A percentile compares a stretch with the other conserved stretches of the same genome.
Conservation (phyloP, 1,140 invertebrate genomes). For the Pseudoatta argentina region DNA sequence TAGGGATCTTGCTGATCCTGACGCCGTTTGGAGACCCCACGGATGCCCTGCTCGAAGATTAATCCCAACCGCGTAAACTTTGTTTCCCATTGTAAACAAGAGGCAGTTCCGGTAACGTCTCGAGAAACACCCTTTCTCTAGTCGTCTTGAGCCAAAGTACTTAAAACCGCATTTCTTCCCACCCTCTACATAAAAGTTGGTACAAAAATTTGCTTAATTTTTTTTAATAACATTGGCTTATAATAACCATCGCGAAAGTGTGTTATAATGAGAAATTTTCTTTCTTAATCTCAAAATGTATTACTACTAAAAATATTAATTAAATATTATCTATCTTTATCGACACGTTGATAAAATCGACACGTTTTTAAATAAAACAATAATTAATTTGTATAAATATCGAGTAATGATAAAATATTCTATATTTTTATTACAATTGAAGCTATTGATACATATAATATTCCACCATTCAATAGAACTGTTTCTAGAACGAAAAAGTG, state of each 20-base stretch:
- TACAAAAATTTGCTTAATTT: constrained; percentile 22
- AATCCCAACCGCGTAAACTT: constrained; percentile 77
- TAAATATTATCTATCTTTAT: too few species aligned
- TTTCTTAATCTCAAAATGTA: neutral
- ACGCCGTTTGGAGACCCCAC: constrained; percentile 66
- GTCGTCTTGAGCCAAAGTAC: neutral
- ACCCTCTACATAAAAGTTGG: neutral
- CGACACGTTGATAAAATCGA: neutral
- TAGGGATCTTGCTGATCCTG: constrained; percentile 80
- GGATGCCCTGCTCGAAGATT: constrained; percentile 68
- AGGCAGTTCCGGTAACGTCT: constrained; percentile 62
- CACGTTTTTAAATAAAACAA: neutral
- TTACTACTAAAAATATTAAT: neutral
- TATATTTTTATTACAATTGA: constrained; percentile 53
- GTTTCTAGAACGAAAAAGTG: constrained; percentile 55
- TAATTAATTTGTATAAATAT: constrained; percentile 8
- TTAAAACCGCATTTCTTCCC: constrained; percentile 62
- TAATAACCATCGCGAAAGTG: neutral
- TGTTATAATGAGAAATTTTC: neutral
- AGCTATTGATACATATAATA: constrained; percentile 38
- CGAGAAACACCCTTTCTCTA: constrained; percentile 15
- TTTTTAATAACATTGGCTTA: constrained; percentile 1
- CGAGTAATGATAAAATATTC: neutral
- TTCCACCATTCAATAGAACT: neutral
- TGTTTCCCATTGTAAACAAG: constrained; percentile 71